Percentiles rank a stretch among this genome's conserved stretches.
phyloP scores from a whole-genome alignment of 1,140 invertebrate species.

The Scylla paramamosain region DNA sequence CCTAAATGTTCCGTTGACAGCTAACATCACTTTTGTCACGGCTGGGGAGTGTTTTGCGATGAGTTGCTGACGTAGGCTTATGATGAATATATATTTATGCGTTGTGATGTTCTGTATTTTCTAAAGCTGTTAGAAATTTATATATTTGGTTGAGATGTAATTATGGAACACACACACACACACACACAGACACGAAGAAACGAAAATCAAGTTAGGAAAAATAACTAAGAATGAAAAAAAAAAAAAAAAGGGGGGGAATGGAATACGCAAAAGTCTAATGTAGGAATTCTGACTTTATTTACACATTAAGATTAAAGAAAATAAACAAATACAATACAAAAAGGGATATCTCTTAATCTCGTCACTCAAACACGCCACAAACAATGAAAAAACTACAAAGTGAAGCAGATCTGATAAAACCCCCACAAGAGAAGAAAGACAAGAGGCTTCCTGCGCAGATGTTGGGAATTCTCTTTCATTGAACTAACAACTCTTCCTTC shows the following conservation, averaged over 20 bases:
- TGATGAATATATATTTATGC: too few relatives aligned
- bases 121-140: too few relatives aligned
- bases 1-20: neutral
- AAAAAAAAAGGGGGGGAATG: too few relatives aligned
- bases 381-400: neutral
- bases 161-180: too few relatives aligned
- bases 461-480: neutral
- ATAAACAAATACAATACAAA: neutral
- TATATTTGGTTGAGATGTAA: too few relatives aligned
- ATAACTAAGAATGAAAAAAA: too few relatives aligned
- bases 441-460: neutral
- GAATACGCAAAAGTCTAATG: too few relatives aligned
- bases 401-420: neutral
- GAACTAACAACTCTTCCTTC: too few relatives aligned
- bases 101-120: too few relatives aligned
- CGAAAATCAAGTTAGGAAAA: too few relatives aligned
- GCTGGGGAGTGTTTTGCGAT: neutral
- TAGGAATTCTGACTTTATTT: too few relatives aligned
- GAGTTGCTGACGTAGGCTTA: neutral
- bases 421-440: neutral
- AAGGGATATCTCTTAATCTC: neutral
- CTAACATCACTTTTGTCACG: neutral
- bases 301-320: neutral
- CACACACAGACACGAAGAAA: too few relatives aligned
- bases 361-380: neutral